These are phyloP conservation scores for Meriones psammophilus DNA, from an alignment of 2,797 vertebrate genomes.

Conservation along the genomic window DNA sequence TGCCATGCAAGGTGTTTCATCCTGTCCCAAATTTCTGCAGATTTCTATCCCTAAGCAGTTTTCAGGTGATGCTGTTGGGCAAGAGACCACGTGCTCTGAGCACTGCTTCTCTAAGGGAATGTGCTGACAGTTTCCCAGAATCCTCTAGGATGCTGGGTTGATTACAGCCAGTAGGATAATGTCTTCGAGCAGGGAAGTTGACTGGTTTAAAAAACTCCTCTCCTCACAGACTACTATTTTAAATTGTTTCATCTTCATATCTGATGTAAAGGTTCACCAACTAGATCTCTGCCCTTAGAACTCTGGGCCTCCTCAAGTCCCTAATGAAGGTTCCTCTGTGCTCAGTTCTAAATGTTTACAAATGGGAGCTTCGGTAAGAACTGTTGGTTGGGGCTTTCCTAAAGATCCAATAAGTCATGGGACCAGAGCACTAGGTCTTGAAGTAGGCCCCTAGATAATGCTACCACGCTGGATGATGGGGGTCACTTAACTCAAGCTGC, in stretches of 20 bases:
- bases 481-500: background rate
- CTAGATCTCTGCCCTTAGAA: slow-evolving; percentile 19
- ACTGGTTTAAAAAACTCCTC: slow-evolving; percentile 59
- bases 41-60: slow-evolving; percentile 54
- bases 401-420: slow-evolving; percentile 54
- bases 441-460: slow-evolving; percentile 24
- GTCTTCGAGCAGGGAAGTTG: slow-evolving; percentile 29
- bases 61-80: background rate
- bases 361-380: slow-evolving; percentile 40
- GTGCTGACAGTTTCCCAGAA: slow-evolving; percentile 36
- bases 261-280: slow-evolving; percentile 28
- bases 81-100: slow-evolving; percentile 18
- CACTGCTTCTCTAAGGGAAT: slow-evolving; percentile 30
- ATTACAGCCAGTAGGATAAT: background rate
- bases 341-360: slow-evolving; percentile 26
- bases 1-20: background rate
- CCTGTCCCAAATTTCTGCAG: background rate
- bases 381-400: slow-evolving; percentile 29
- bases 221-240: slow-evolving; percentile 25
- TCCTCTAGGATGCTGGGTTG: background rate
- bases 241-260: slow-evolving; percentile 44
- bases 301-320: slow-evolving; percentile 6
- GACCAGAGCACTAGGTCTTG: slow-evolving; percentile 1
- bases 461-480: background rate
- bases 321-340: slow-evolving; percentile 20